phyloP scores from a whole-genome alignment of 2,113 vertebrate species.

The Pterocles orientalis region DNA sequence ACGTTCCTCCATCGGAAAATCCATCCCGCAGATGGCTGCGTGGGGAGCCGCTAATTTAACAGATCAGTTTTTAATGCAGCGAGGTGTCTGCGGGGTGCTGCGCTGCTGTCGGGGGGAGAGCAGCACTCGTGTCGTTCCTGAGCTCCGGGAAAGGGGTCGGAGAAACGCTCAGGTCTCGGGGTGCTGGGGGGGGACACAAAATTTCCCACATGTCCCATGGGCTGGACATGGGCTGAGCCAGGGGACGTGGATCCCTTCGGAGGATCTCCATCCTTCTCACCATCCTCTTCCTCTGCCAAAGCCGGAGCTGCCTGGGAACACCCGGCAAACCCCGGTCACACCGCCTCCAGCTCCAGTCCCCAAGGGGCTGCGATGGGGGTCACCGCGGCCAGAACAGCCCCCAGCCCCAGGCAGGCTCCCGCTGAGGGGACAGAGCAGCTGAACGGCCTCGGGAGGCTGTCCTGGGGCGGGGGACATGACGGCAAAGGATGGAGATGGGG shows the following conservation, averaged over 20 bases:
- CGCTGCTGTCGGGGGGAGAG: neutral
- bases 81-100: neutral
- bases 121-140: accelerated
- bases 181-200: accelerated
- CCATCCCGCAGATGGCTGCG: neutral
- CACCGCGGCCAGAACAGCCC: neutral
- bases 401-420: neutral
- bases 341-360: accelerated
- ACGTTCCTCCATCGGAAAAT: neutral
- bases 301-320: neutral
- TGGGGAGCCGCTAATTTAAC: neutral
- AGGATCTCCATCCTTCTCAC: neutral
- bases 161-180: accelerated
- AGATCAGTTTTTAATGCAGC: neutral
- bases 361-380: neutral
- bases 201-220: accelerated
- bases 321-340: accelerated
- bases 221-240: neutral
- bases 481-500: neutral
- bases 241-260: neutral
- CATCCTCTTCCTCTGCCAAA: neutral
- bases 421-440: neutral
- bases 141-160: neutral
- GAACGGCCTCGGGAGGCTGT: neutral
- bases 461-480: accelerated